Evolutionary conservation across 2,888 invertebrate genomes (phyloP).

Genomic region (Asteroscopus sphinx): DNA sequence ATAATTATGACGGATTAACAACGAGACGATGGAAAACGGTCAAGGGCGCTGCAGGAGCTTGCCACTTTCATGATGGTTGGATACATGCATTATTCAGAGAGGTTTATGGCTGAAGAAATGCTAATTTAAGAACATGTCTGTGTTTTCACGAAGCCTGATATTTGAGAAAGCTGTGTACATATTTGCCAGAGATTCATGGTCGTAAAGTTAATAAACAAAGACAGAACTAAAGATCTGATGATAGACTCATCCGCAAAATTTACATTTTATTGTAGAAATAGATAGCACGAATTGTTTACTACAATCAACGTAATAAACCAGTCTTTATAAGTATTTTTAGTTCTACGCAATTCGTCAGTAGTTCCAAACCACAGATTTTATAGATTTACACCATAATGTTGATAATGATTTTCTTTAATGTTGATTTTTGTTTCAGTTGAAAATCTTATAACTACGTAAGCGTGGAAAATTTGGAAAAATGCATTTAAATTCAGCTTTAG

Average conservation of each 20-base stretch:
- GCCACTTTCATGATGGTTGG: constrained; percentile 27
- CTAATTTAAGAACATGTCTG: constrained; percentile 40
- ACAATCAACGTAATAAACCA: constrained; percentile 39
- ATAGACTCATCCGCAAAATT: constrained; percentile 33
- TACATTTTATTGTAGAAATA: constrained; percentile 32
- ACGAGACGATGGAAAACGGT: constrained; percentile 70
- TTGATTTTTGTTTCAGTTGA: constrained; percentile 10
- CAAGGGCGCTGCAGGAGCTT: constrained; percentile 69
- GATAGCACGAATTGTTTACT: constrained; percentile 35
- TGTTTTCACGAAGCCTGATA: constrained; percentile 40
- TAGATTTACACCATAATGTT: constrained; percentile 1
- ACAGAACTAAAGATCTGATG: constrained; percentile 39
- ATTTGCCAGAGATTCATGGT: constrained; percentile 37
- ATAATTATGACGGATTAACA: constrained; percentile 69
- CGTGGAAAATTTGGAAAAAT: constrained; percentile 1
- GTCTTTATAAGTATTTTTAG: constrained; percentile 25
- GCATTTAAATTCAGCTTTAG: too few relatives aligned
- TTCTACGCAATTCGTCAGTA: constrained; percentile 29
- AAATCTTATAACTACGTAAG: not conserved
- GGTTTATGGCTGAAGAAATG: constrained; percentile 28
- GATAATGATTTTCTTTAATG: constrained; percentile 12
- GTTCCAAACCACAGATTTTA: constrained; percentile 15
- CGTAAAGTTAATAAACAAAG: constrained; percentile 49
- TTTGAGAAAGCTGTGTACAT: constrained; percentile 52
- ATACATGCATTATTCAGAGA: constrained; percentile 39